Evolutionary conservation across 2,113 vertebrate genomes (phyloP).

Genomic region (Actenoides lindsayi): DNA sequence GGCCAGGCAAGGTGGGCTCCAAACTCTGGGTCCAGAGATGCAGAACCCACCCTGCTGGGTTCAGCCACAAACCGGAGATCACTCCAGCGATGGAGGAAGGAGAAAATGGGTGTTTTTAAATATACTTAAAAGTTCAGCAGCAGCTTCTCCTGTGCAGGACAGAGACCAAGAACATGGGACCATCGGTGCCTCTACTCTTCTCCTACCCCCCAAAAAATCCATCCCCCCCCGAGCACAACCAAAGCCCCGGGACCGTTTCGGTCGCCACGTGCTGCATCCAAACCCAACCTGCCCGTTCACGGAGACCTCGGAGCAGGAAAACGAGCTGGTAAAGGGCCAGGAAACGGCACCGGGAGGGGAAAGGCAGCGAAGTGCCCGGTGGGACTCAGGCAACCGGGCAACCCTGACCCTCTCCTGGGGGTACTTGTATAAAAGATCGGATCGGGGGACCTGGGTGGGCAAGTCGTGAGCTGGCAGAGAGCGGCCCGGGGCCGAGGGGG

Average conservation of each 20-base stretch:
- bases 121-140: background rate
- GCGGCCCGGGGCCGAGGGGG: background rate
- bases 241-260: rapidly evolving
- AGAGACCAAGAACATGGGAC: rapidly evolving
- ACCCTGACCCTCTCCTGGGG: background rate
- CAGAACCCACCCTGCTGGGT: background rate
- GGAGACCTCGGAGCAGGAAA: rapidly evolving
- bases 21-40: background rate
- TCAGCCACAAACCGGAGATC: background rate
- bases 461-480: rapidly evolving
- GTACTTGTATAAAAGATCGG: background rate
- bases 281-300: rapidly evolving
- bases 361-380: rapidly evolving
- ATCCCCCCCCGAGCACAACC: rapidly evolving
- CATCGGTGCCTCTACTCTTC: background rate
- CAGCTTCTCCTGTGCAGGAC: background rate
- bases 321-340: background rate
- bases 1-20: background rate
- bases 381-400: rapidly evolving
- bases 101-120: rapidly evolving
- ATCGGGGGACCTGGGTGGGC: rapidly evolving
- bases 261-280: rapidly evolving
- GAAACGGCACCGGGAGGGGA: background rate
- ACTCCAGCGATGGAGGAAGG: rapidly evolving
- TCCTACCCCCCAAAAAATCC: background rate